Conservation (phyloP, 2,888 invertebrate species). For the Xestia ashworthii region DNA sequence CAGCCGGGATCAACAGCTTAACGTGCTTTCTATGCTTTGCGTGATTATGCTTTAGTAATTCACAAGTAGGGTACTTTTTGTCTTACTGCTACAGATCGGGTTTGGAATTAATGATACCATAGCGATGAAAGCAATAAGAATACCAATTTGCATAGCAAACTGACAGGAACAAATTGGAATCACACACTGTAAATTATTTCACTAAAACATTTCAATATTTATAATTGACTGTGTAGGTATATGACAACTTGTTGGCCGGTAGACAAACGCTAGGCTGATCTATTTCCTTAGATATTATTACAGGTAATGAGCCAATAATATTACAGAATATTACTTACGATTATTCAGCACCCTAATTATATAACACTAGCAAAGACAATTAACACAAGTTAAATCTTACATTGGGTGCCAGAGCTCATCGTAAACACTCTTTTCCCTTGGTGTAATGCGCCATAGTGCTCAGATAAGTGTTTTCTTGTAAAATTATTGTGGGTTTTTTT, state of each 20-base stretch:
- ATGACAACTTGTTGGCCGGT: conserved; percentile 32
- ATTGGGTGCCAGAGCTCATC: too few relatives aligned
- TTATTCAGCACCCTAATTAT: neutral
- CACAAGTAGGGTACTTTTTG: neutral
- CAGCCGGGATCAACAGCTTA: too few relatives aligned
- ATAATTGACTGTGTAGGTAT: neutral
- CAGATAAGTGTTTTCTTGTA: too few relatives aligned
- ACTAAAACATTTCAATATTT: conserved; percentile 25
- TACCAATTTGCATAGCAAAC: conserved; percentile 11
- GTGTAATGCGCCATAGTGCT: too few relatives aligned
- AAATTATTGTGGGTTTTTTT: too few relatives aligned
- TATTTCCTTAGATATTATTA: conserved; percentile 22
- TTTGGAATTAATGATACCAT: neutral
- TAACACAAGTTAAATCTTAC: too few relatives aligned
- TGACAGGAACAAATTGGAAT: conserved; percentile 44
- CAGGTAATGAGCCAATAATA: neutral
- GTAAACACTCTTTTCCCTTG: too few relatives aligned
- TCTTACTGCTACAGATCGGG: neutral
- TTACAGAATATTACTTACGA: neutral
- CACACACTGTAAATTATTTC: conserved; percentile 12
- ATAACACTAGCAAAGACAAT: neutral
- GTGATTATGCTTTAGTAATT: neutral
- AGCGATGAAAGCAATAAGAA: conserved; percentile 16
- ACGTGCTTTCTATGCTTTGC: too few relatives aligned
- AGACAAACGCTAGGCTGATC: conserved; percentile 31